phyloP scores from a whole-genome alignment of 2,797 vertebrate genomes.

The Eremophila alpestris region DNA sequence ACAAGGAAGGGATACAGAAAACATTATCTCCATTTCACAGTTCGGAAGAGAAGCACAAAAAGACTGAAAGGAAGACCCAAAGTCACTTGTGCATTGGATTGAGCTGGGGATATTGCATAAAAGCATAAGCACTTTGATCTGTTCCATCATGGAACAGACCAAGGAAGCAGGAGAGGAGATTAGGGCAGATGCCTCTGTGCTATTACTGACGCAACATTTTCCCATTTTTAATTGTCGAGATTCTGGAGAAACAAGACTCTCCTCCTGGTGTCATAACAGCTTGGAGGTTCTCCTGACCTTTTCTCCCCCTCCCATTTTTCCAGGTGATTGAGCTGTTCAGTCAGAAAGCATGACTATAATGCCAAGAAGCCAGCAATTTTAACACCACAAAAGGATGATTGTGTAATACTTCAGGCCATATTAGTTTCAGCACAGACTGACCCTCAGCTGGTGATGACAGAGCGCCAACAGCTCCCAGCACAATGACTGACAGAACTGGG shows the following conservation, averaged over 20 bases:
- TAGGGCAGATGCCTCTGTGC: not conserved
- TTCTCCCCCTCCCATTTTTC: not conserved
- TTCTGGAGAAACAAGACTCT: not conserved
- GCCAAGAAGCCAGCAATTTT: slow-evolving; percentile 11
- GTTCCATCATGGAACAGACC: not conserved
- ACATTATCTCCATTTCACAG: not conserved
- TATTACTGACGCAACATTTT: not conserved
- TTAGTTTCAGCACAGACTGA: not conserved
- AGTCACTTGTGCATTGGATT: not conserved
- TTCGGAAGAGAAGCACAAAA: not conserved
- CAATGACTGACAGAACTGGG: slow-evolving; percentile 61
- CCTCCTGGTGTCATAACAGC: not conserved
- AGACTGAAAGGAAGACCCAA: not conserved
- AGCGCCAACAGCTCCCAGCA: slow-evolving; percentile 9
- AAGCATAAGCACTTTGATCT: not conserved
- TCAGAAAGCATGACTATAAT: not conserved
- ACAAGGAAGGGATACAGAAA: not conserved
- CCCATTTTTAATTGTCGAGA: not conserved
- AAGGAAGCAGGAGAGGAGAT: not conserved
- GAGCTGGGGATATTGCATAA: not conserved
- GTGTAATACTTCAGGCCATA: not conserved
- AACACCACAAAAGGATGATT: slow-evolving; percentile 9
- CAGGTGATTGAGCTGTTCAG: slow-evolving; percentile 10
- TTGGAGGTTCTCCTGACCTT: not conserved
- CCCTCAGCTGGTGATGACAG: not conserved